Percentiles rank a stretch among this genome's conserved stretches.
Conservation (phyloP, 2,113 vertebrate species). For the Hydrochoerus hydrochaeris region DNA sequence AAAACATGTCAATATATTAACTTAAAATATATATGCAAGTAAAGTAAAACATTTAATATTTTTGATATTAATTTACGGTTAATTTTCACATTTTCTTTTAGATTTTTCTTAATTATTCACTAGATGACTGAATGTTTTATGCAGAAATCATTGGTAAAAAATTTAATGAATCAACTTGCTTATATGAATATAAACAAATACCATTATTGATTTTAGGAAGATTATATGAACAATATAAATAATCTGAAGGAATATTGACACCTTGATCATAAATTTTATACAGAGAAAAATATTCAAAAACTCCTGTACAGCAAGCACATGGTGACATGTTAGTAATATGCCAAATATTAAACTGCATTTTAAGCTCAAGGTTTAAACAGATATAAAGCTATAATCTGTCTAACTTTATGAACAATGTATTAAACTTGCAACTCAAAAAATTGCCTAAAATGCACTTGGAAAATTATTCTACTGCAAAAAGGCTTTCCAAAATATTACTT, state of each 20-base stretch:
- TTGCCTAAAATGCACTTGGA: neutral
- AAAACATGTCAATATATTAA: neutral
- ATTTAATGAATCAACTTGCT: neutral
- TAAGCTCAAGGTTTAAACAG: neutral
- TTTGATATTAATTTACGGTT: neutral
- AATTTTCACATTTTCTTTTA: neutral
- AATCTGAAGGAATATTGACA: neutral
- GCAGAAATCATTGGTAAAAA: neutral
- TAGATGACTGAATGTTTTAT: neutral
- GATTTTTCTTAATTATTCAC: neutral
- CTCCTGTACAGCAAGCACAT: neutral
- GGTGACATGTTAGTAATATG: neutral
- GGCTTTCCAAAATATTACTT: neutral
- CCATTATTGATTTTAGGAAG: neutral
- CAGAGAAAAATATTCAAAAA: neutral
- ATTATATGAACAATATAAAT: neutral
- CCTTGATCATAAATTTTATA: neutral
- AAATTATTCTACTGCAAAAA: neutral
- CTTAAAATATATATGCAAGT: neutral
- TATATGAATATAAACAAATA: neutral
- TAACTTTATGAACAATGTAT: neutral
- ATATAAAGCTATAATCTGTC: neutral
- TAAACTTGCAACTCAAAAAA: neutral
- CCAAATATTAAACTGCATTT: neutral
- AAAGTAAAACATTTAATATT: neutral